Conservation (phyloP, 2,113 vertebrate genomes). For the Recurvirostra avosetta region DNA sequence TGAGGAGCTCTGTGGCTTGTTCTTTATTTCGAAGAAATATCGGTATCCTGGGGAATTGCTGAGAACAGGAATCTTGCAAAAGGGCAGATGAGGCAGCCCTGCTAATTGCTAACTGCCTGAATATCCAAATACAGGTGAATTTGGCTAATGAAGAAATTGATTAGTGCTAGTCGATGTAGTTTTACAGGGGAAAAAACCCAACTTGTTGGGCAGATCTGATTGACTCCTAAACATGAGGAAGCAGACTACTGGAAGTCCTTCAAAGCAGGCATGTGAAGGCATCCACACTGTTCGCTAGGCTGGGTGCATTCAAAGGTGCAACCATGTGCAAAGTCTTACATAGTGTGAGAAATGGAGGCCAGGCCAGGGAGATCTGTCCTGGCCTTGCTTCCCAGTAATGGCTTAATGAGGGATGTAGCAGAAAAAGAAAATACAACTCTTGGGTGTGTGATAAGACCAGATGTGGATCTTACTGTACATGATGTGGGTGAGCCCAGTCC, state of each 20-base stretch:
- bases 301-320: neutral
- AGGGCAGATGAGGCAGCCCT: neutral
- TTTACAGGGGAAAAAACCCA: neutral
- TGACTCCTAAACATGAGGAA: neutral
- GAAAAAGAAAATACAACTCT: neutral
- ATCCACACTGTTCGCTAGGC: neutral
- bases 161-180: neutral
- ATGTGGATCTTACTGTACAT: accelerated
- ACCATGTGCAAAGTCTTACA: neutral
- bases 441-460: neutral
- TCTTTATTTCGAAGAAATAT: neutral
- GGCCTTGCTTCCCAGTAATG: neutral
- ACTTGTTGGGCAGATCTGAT: neutral
- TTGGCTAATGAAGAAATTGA: neutral
- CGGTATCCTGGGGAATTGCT: neutral
- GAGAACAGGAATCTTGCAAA: neutral
- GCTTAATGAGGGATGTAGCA: neutral
- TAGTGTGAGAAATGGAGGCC: neutral
- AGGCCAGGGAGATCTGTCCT: neutral
- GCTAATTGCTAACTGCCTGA: neutral
- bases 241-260: neutral
- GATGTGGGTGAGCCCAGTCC: neutral
- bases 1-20: neutral
- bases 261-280: neutral
- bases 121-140: neutral